phyloP scores from a whole-genome alignment of 2,113 vertebrate species.

The Orientallactaga bullata region DNA sequence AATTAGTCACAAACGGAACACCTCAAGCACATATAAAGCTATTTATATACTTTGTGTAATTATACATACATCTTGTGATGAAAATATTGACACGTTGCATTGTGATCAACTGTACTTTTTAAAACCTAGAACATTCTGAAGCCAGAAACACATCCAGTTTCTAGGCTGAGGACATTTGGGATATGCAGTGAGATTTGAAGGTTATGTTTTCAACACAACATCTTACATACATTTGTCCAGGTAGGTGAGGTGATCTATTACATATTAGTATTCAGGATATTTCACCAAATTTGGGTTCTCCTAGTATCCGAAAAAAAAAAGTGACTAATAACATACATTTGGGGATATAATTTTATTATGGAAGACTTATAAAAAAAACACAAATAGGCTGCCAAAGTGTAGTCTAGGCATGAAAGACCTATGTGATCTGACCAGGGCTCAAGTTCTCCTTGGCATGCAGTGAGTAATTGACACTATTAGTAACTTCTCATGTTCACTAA shows the following conservation, averaged over 20 bases:
- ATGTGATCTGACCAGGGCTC: neutral
- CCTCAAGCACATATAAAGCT: neutral
- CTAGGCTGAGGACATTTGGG: neutral
- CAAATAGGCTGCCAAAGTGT: neutral
- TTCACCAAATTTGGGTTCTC: neutral
- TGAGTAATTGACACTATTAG: neutral
- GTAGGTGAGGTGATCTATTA: neutral
- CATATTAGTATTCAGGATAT: neutral
- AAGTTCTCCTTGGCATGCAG: neutral
- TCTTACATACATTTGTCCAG: neutral
- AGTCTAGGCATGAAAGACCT: neutral
- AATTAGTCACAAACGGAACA: constrained; percentile 29
- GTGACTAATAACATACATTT: neutral
- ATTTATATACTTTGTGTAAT: neutral
- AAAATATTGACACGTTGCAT: constrained; percentile 29
- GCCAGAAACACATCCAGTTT: constrained; percentile 14
- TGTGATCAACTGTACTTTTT: constrained; percentile 21
- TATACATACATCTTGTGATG: neutral
- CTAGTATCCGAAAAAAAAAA: too few species aligned
- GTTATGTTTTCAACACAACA: constrained; percentile 29
- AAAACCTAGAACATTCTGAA: constrained; percentile 23
- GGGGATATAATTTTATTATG: constrained; percentile 7
- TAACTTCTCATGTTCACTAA: constrained; percentile 2
- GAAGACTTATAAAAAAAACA: constrained; percentile 42
- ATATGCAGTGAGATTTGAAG: neutral